Base-by-base conservation (phyloP, 2,113 vertebrate species). In the Cnemophilus loriae region DNA sequence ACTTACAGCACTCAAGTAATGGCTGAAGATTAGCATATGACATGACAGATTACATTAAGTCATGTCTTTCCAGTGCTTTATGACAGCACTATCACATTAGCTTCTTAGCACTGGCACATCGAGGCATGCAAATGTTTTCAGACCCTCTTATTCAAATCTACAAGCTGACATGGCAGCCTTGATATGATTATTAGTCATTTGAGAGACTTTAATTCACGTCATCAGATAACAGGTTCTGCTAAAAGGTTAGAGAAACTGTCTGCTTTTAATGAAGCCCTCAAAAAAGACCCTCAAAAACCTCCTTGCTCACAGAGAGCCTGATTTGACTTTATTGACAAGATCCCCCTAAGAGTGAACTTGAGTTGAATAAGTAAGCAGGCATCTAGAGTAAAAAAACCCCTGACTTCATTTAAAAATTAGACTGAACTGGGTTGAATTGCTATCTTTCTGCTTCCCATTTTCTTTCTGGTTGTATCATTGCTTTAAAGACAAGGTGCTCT, bases 11-110 rank as follows among this genome's bases (percentile, higher is more conserved):
- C 98, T 98, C 98, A 98, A 98, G 98, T 98, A 99, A 99, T 98
- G 98, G 98, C 97, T 98, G 98, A 98, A 99, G 98, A 99, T 99
- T 99, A 99, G 99, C 99, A 99, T 99, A 99, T 99, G 99, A 99
- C 99, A 99, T 99, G 99, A 99, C 99, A 99, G 99, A 99, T 99
- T 99, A 99, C 99, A 99, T 99, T 99, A 99, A 99, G 98, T 99
- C 99, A 98, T 98, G 98, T 99, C 99, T 98, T 99, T 97, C 97
- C 97, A 94, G 97, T 98, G 98, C 98, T 99, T 99, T 99, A 99
- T 99, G 98, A 98, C 98, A 98, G 98, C 97, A 94, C 98, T 98
- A 98, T 98, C 98, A 99, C 99, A 99, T 99, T 99, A 99, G 99
- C 99, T 98, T 99, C 99, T 99, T 99, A 99, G 98, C 98, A 98